phyloP scores from a whole-genome alignment of 2,888 invertebrate species.

The Sphaeridia pumilis region DNA sequence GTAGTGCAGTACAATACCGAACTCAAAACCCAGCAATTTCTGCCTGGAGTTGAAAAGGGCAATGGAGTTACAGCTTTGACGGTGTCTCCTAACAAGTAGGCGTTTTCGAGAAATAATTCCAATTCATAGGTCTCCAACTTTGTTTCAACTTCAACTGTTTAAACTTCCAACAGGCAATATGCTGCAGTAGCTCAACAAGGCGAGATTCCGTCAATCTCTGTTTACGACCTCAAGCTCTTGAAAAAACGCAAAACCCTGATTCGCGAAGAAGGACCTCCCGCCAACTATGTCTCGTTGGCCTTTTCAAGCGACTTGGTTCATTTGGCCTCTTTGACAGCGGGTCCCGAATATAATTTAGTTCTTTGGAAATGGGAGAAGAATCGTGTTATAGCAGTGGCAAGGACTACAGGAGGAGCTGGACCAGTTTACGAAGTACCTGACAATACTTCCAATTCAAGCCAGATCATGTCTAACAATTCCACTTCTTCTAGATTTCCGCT shows the following conservation, averaged over 20 bases:
- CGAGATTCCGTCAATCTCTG: slow-evolving; percentile 41
- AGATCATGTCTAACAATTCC: not conserved
- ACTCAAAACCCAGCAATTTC: slow-evolving; percentile 40
- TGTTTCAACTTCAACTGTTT: too few relatives aligned
- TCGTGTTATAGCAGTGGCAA: slow-evolving; percentile 61
- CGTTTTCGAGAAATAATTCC: not conserved
- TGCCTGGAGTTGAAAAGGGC: slow-evolving; percentile 41
- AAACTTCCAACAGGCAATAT: slow-evolving; percentile 16
- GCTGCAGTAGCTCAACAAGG: slow-evolving; percentile 41
- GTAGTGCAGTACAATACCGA: slow-evolving; percentile 43
- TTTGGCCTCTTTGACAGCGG: slow-evolving; percentile 68
- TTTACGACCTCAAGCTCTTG: slow-evolving; percentile 42
- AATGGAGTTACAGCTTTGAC: slow-evolving; percentile 32
- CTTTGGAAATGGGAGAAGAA: slow-evolving; percentile 73
- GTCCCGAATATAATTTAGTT: slow-evolving; percentile 69
- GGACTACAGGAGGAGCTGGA: slow-evolving; percentile 54
- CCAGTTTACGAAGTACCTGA: slow-evolving; percentile 49
- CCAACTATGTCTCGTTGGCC: slow-evolving; percentile 56
- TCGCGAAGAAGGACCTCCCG: slow-evolving; percentile 42
- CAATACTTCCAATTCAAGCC: not conserved
- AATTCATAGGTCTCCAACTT: not conserved
- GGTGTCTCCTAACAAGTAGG: slow-evolving; percentile 26
- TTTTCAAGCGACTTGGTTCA: slow-evolving; percentile 45
- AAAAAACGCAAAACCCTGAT: slow-evolving; percentile 41
- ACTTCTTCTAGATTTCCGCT: slow-evolving; percentile 49